Evolutionary conservation across 2,797 vertebrate species (phyloP).

Genomic region (Rhinichthys osculus): DNA sequence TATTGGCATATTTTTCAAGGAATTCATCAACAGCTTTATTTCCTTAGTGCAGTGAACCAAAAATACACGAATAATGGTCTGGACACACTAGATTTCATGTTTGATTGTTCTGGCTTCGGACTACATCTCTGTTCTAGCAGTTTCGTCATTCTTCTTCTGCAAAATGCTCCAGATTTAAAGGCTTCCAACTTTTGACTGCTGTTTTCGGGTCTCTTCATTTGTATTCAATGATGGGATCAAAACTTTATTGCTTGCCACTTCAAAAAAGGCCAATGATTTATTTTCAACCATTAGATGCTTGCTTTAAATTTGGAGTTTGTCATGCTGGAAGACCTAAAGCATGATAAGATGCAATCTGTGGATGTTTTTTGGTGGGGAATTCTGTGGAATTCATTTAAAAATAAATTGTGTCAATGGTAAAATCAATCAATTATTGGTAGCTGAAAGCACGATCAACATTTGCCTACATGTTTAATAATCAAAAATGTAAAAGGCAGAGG

Average conservation of each 20-base stretch:
- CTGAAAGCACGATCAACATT: background rate
- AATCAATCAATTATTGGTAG: too few species aligned
- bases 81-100: background rate
- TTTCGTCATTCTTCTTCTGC: background rate
- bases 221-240: background rate
- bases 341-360: background rate
- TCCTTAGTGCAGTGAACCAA: background rate
- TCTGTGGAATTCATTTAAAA: background rate
- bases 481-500: background rate
- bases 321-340: background rate
- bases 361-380: background rate
- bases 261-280: background rate
- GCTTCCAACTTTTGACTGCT: background rate
- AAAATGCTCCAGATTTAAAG: conserved; percentile 2
- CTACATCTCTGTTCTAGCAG: background rate
- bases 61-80: background rate
- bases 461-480: background rate
- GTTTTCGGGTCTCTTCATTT: background rate
- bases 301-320: background rate
- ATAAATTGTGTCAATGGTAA: background rate
- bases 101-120: background rate
- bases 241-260: background rate
- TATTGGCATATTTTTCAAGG: background rate
- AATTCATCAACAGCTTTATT: background rate
- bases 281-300: background rate